phyloP scores from a whole-genome alignment of 1,140 invertebrate species.

The Prorops nasuta region DNA sequence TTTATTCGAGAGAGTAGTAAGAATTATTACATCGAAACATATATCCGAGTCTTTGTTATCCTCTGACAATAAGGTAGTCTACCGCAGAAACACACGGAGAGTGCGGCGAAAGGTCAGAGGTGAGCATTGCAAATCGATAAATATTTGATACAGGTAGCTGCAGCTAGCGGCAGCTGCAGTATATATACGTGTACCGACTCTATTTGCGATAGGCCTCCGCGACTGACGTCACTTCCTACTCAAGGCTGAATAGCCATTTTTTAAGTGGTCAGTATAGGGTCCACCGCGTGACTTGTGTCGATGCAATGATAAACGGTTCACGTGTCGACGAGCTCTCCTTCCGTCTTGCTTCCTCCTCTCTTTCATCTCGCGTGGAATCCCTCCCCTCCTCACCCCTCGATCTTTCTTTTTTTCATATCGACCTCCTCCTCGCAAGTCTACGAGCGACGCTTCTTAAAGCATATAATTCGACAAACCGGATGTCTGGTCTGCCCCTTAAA shows the following conservation, averaged over 20 bases:
- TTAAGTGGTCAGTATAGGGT: conserved; percentile 41
- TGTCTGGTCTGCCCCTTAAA: conserved; percentile 49
- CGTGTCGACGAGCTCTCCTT: conserved; percentile 33
- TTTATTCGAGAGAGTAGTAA: too few species aligned
- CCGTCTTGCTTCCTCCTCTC: conserved; percentile 19
- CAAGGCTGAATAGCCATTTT: conserved; percentile 39
- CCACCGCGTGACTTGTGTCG: conserved; percentile 45
- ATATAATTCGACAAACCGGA: conserved; percentile 53
- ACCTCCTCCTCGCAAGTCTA: conserved; percentile 18
- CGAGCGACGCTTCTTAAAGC: conserved; percentile 33
- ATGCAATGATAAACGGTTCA: conserved; percentile 49
- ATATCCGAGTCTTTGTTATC: too few species aligned
- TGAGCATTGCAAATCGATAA: too few species aligned
- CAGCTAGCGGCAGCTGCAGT: too few species aligned
- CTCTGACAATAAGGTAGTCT: too few species aligned
- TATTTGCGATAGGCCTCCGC: conserved; percentile 7
- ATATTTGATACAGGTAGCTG: too few species aligned
- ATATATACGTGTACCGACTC: not conserved
- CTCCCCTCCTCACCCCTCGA: conserved; percentile 9
- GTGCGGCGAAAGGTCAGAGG: too few species aligned
- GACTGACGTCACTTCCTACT: conserved; percentile 49
- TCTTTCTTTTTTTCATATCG: too few species aligned
- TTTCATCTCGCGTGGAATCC: conserved; percentile 23
- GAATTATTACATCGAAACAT: too few species aligned
- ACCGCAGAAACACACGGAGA: too few species aligned